Evolutionary conservation across 2,797 vertebrate species (phyloP), one percentile per base, ranked within the genome.

Genomic region (Carcharodon carcharias): DNA sequence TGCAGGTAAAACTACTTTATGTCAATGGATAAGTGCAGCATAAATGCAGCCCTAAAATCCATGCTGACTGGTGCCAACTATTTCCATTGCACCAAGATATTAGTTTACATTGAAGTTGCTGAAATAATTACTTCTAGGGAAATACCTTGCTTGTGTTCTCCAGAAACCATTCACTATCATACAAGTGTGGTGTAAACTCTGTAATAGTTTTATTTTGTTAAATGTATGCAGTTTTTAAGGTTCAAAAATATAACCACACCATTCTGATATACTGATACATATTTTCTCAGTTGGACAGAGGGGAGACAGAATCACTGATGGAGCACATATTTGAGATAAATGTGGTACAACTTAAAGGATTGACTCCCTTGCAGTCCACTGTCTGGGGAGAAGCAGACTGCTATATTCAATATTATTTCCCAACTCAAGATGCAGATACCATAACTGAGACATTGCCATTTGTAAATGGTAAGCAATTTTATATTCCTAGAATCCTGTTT

Each of bases 311-410:
- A 12, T 58, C 96, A 12, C 96, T 98, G 97, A 97, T 97, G 96
- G 99, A 99, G 96, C 99, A 99, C 0, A 96, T 98, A 96, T 99
- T 99, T 98, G 98, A 99, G 96, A 97, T 99, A 96, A 97, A 96
- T 0, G 97, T 99, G 97, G 98, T 99, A 96, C 98, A 98, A 11
- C 97, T 99, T 87, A 98, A 97, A 95, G 99, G 99, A 26, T 97
- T 99, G 95, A 97, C 97, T 0, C 99, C 99, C 26, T 97, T 99
- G 77, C 99, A 99, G 97, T 98, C 99, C 96, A 99, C 99, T 0
- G 98, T 99, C 63, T 99, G 99, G 99, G 99, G 99, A 88, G 99
- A 99, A 97, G 98, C 99, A 0, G 99, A 99, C 97, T 99, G 99
- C 97, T 99, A 98, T 9, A 40, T 99, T 35, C 99, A 99, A 97